Evolutionary conservation across 2,888 invertebrate genomes (phyloP), one percentile per base, ranked within the genome.

Genomic region (Ichneumoninae sp.): DNA sequence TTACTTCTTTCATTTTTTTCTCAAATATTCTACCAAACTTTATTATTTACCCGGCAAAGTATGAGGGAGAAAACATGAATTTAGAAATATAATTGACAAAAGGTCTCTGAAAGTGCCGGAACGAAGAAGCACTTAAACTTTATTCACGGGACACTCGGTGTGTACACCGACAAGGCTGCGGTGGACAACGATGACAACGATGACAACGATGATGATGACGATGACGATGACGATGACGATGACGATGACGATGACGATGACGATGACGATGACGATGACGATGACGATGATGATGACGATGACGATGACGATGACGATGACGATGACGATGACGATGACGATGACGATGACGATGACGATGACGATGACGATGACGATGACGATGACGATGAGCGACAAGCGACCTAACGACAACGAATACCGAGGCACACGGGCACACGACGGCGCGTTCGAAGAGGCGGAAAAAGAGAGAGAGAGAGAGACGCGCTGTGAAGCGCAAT

Each of bases 401-500:
- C 19, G 19, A 1, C 22, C 22, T 22, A 73, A 33, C 30, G 30
- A 30, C 30, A 60, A 60, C 57, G 73, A 73, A 26, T 22, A 68
- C 80, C 54, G 66, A 60, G 54, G 50, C 66, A 54, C 52, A 65
- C 33, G 6, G 54, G 50, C 66, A 54, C 52, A 65, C 75, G 79
- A 75, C 77, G 76, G 66, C 83, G 70, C 82, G 79, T 79, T 82
- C 81, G 85, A 85, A 66, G 82, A 85, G 79, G 82, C 85, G 79
- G 79, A 85, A 76, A 36, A 7, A 36, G 36, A 75, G 85, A 82
- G 40, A 40, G 40, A 85, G 79, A 40, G 40, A 40, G 40, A 75
- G 85, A 82, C 85, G 76, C 76, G 85, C 82, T 54, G 86, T 88
- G 89, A 88, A 90, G 90, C 91, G 90, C 91, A 91, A 91, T 91